phyloP scores from a whole-genome alignment of 2,113 vertebrate genomes.

The Callospermophilus lateralis region DNA sequence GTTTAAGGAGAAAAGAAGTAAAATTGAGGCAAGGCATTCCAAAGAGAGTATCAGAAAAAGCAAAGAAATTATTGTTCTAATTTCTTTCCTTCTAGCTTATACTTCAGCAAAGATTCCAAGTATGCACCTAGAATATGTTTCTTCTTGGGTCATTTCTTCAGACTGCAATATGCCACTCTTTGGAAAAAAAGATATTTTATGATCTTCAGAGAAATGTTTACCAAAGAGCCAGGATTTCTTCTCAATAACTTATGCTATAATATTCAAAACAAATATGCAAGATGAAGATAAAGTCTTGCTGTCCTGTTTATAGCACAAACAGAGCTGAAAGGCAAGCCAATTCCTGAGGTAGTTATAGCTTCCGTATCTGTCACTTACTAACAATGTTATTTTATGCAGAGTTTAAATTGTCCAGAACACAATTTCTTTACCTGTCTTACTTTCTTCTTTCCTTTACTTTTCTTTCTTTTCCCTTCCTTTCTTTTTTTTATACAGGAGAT shows the following conservation, averaged over 20 bases:
- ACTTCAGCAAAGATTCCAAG: constrained; percentile 23
- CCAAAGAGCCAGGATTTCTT: background rate
- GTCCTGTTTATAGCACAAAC: background rate
- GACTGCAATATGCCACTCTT: background rate
- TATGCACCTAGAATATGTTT: background rate
- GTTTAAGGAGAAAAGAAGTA: background rate
- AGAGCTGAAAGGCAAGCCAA: background rate
- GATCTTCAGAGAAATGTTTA: constrained; percentile 31
- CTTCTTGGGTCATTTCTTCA: background rate
- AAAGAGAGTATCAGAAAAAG: background rate
- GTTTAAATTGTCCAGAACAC: constrained; percentile 17
- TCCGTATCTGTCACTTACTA: background rate
- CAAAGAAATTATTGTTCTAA: background rate
- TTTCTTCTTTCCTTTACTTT: background rate
- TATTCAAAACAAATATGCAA: constrained; percentile 36
- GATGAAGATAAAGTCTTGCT: background rate
- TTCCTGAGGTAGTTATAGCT: background rate
- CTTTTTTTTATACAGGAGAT: no score
- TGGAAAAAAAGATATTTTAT: background rate
- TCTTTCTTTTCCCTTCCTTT: background rate
- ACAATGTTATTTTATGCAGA: background rate
- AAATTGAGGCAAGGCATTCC: background rate
- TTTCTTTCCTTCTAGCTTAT: background rate
- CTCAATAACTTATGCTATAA: background rate
- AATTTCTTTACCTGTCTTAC: background rate